Evolutionary conservation across 2,113 vertebrate genomes (phyloP), one percentile per base, ranked within the genome.

Genomic region (Ceratotherium simum): DNA sequence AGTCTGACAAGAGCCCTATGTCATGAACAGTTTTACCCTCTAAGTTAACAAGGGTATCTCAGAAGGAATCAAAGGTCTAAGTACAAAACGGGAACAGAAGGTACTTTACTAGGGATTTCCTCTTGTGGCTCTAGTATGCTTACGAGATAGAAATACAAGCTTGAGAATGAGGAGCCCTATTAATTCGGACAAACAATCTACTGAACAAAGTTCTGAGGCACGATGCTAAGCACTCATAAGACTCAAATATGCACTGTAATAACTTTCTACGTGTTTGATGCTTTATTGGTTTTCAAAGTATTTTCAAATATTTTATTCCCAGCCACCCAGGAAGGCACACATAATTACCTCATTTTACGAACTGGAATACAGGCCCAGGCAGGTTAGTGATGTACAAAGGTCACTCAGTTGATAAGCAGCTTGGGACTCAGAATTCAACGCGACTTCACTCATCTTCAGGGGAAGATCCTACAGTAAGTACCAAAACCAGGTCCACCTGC

Each of bases 161-260:
- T 33, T 14, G 60, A 62, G 48, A 81, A 39, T 0, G 42, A 76
- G 39, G 3, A 31, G 78, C 33, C 31, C 42, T 56, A 7, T 62
- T 23, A 39, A 60, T 36, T 29, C 3, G 11, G 79, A 33, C 60
- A 39, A n/a, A 33, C 60, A 39, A n/a, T 33, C 42, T 36, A 17
- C 54, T 21, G 2, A 60, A 25, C 58, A 25, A 17, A 25, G 1
- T 25, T 58, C n/a, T 20, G 62, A 76, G 23, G 58, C 29, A 21
- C 64, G 56, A 39, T 12, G 20, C 25, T 27, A 39, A 20, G 42
- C 1, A 16, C 31, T 54, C 8, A 4, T 0, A 36, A 60, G 46
- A 81, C 11, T 0, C 14, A 46, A 69, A 48, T 1, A 6, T 39
- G 36, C 11, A 51, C 0, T 25, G 58, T n/a, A 20, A 2, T 62